These are phyloP conservation scores for Labroides dimidiatus DNA, from an alignment of 2,797 vertebrate genomes.

Conservation along the genomic window DNA sequence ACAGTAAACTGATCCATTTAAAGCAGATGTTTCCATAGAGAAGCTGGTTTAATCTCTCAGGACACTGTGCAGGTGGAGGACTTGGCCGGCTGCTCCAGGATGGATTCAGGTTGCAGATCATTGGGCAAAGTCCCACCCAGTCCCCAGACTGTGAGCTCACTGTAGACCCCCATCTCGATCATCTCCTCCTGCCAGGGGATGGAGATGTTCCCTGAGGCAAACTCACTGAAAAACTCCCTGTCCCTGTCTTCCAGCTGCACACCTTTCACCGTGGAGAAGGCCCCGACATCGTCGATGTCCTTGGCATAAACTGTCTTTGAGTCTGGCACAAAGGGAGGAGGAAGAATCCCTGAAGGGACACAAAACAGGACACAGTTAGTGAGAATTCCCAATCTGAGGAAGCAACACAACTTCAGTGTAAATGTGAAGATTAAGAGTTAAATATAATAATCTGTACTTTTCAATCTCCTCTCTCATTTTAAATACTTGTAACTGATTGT, in stretches of 20 bases:
- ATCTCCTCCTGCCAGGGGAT: constrained; percentile 94
- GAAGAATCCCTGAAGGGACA: constrained; percentile 83
- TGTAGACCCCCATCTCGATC: constrained; percentile 89
- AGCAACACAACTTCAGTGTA: no score
- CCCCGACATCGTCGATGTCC: constrained; percentile 86
- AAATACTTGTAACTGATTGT: no score
- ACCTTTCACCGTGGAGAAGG: constrained; percentile 89
- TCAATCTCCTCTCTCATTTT: no score
- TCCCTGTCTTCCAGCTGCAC: constrained; percentile 85
- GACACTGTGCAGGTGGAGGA: constrained; percentile 88
- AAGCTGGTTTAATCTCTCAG: constrained; percentile 12
- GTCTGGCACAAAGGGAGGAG: constrained; percentile 88
- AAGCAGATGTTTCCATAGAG: neutral
- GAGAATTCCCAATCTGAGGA: no score
- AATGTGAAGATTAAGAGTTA: no score
- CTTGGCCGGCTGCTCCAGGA: constrained; percentile 79
- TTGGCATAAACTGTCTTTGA: constrained; percentile 91
- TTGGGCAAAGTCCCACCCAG: constrained; percentile 74
- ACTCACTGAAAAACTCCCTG: constrained; percentile 84
- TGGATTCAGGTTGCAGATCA: constrained; percentile 84
- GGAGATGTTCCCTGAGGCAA: constrained; percentile 88
- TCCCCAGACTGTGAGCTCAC: constrained; percentile 86
- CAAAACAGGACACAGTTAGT: no score
- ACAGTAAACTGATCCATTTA: neutral
- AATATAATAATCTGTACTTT: no score